A percentile compares a stretch with the other conserved stretches of the same genome.
These are phyloP conservation scores for Lordiphosa fenestrarum DNA, from an alignment of 2,888 invertebrate species.

Conservation along the genomic window DNA sequence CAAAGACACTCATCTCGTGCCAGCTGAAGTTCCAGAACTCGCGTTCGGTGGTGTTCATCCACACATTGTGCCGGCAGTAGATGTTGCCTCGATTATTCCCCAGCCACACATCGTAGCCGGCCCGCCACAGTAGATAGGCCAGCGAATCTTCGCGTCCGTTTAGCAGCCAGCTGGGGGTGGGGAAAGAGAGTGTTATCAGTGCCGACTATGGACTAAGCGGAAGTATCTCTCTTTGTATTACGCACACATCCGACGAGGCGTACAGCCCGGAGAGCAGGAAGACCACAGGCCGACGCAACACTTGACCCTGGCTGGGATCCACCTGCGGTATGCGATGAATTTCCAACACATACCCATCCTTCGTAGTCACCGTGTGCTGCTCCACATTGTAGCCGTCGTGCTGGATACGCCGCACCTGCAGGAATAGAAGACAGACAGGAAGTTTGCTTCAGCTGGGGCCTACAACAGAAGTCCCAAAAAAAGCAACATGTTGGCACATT, in stretches of 20 bases:
- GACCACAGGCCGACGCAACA: slow-evolving; percentile 71
- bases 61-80: slow-evolving; percentile 75
- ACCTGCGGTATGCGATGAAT: slow-evolving; percentile 77
- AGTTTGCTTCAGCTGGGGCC: slow-evolving; percentile 32
- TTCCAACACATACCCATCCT: slow-evolving; percentile 77
- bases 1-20: slow-evolving; percentile 79
- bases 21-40: slow-evolving; percentile 79
- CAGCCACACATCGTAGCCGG: slow-evolving; percentile 79
- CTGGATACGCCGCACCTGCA: slow-evolving; percentile 77
- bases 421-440: slow-evolving; percentile 31
- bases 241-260: slow-evolving; percentile 77
- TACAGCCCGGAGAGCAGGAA: slow-evolving; percentile 78
- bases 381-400: slow-evolving; percentile 80
- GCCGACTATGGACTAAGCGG: slow-evolving; percentile 2
- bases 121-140: slow-evolving; percentile 77
- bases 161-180: slow-evolving; percentile 63
- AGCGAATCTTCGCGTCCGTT: slow-evolving; percentile 78
- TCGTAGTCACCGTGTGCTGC: slow-evolving; percentile 83
- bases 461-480: slow-evolving; percentile 14
- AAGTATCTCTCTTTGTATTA: slow-evolving; percentile 17
- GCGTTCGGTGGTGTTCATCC: slow-evolving; percentile 79
- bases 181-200: background rate
- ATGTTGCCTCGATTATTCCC: slow-evolving; percentile 78
- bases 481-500: slow-evolving; percentile 56
- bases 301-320: slow-evolving; percentile 44